Evolutionary conservation across 2,888 invertebrate genomes (phyloP).

Genomic region (Tachina grossa): DNA sequence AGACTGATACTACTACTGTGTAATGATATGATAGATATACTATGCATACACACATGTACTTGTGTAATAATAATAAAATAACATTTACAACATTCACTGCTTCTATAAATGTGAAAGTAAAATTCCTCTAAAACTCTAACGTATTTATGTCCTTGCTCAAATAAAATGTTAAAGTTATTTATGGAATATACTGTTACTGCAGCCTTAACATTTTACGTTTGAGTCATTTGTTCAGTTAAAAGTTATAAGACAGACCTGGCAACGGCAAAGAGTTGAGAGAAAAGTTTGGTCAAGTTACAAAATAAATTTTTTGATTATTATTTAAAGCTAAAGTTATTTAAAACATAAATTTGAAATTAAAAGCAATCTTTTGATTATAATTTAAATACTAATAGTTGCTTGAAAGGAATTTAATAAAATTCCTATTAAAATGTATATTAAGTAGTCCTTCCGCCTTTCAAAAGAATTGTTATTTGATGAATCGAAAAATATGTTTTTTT

Average conservation of each 20-base stretch:
- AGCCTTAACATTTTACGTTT: not conserved
- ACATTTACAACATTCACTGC: not conserved
- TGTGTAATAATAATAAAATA: not conserved
- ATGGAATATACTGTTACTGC: slow-evolving; percentile 2
- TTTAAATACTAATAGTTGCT: not conserved
- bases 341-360: not conserved
- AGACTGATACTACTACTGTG: slow-evolving; percentile 1
- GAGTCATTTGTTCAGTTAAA: not conserved
- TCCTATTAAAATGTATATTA: too few species aligned
- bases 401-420: too few species aligned
- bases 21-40: not conserved
- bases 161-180: slow-evolving; percentile 35
- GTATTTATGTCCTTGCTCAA: not conserved
- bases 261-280: not conserved
- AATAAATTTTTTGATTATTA: slow-evolving; percentile 1
- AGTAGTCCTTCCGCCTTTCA: too few species aligned
- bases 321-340: not conserved
- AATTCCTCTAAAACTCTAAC: not conserved
- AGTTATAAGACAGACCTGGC: not conserved
- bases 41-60: not conserved
- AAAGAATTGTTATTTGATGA: too few species aligned
- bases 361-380: not conserved
- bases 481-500: too few species aligned
- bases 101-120: too few species aligned
- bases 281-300: not conserved